Percentiles rank a stretch among this genome's conserved stretches.
Conservation (phyloP, 1,140 invertebrate genomes). For the Cephus cinctus region DNA sequence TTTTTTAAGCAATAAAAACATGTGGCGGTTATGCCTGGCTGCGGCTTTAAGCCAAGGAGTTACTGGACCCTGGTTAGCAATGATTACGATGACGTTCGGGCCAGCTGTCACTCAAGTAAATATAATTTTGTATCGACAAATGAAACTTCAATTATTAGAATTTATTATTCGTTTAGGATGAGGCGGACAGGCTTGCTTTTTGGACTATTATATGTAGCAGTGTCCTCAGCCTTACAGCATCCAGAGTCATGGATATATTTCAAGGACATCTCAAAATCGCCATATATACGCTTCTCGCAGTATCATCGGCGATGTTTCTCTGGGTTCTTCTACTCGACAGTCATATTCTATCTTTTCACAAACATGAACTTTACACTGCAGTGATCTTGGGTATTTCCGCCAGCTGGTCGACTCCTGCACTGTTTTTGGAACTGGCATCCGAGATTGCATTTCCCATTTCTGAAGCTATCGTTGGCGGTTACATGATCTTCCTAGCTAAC, state of each 20-base stretch:
- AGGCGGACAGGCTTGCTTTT: conserved; percentile 42
- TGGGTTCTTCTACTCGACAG: conserved; percentile 42
- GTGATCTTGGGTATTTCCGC: conserved; percentile 47
- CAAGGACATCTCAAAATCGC: conserved; percentile 40
- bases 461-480: conserved; percentile 54
- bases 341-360: conserved; percentile 33
- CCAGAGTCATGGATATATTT: conserved; percentile 40
- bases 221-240: conserved; percentile 33
- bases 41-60: conserved; percentile 50
- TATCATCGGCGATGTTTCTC: conserved; percentile 41
- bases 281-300: conserved; percentile 32
- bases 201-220: conserved; percentile 45
- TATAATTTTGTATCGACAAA: conserved; percentile 2
- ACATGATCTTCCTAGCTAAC: conserved; percentile 53
- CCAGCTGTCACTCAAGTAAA: conserved; percentile 42
- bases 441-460: conserved; percentile 57
- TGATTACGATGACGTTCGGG: conserved; percentile 45
- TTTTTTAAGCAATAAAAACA: conserved; percentile 41
- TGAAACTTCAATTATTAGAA: conserved; percentile 6
- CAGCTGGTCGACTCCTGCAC: conserved; percentile 50
- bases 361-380: conserved; percentile 31
- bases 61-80: conserved; percentile 51
- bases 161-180: conserved; percentile 22
- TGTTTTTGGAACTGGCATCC: conserved; percentile 55
- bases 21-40: conserved; percentile 46